Evolutionary conservation across 2,888 invertebrate genomes (phyloP).

Genomic region (Drosophila pseudotakahashii): DNA sequence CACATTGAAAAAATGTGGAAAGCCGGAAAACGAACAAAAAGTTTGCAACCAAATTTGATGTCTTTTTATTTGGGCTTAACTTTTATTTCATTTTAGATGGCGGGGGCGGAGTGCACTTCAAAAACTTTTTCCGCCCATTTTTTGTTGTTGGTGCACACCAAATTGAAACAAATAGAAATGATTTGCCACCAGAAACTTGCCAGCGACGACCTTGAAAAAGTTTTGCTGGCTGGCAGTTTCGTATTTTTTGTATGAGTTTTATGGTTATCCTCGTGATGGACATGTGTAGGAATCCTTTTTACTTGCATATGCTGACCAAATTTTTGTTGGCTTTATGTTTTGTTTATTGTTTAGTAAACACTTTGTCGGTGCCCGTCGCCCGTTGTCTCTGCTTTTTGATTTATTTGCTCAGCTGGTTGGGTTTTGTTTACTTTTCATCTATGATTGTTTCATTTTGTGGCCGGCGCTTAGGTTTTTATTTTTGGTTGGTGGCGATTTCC

Average conservation of each 20-base stretch:
- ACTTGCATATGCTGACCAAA: conserved; percentile 41
- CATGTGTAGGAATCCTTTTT: conserved; percentile 34
- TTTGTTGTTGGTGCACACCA: conserved; percentile 40
- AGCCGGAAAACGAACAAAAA: conserved; percentile 20
- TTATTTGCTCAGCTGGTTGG: conserved; percentile 48
- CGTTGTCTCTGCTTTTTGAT: conserved; percentile 33
- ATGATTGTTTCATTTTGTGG: conserved; percentile 38
- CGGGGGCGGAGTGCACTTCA: conserved; percentile 28
- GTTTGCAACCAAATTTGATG: conserved; percentile 40
- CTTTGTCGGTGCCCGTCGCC: conserved; percentile 31
- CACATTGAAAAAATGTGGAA: background rate
- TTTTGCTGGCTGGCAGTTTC: conserved; percentile 40
- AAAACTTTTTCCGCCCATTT: conserved; percentile 50
- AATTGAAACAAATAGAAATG: conserved; percentile 69
- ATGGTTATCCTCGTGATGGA: conserved; percentile 31
- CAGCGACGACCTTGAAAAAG: conserved; percentile 64
- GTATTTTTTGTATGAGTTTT: conserved; percentile 32
- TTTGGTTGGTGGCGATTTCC: conserved; percentile 23
- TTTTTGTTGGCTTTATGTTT: conserved; percentile 37
- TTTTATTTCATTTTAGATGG: conserved; percentile 65
- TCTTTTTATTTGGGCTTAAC: conserved; percentile 59
- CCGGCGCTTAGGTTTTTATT: conserved; percentile 20
- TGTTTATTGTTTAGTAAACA: conserved; percentile 60
- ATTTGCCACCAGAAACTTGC: conserved; percentile 55
- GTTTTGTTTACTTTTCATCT: conserved; percentile 46